Evolutionary conservation across 2,888 invertebrate species (phyloP).

Genomic region (Nomada fucata): DNA sequence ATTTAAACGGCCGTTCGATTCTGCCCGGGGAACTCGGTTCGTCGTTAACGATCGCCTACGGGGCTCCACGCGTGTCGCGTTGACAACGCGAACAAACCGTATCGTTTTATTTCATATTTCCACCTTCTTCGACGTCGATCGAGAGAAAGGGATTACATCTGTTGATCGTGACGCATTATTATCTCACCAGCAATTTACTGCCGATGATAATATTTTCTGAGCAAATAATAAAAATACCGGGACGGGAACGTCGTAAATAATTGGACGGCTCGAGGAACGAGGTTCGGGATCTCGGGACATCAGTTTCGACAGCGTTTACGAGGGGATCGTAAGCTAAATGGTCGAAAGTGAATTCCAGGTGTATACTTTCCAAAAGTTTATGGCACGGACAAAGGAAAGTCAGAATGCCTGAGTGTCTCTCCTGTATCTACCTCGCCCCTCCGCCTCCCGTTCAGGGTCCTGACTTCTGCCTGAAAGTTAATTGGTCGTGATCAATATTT

Average conservation of each 20-base stretch:
- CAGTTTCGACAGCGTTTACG: conserved; percentile 67
- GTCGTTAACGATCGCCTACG: neutral
- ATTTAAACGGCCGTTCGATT: neutral
- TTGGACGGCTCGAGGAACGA: conserved; percentile 41
- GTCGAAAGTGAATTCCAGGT: conserved; percentile 67
- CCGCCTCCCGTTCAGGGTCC: neutral
- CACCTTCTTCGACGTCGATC: neutral
- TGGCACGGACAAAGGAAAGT: conserved; percentile 64
- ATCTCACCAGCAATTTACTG: conserved; percentile 59
- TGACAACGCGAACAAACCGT: neutral
- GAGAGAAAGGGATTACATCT: conserved; percentile 21
- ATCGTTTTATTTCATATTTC: neutral
- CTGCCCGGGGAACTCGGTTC: neutral
- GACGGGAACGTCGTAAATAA: conserved; percentile 58
- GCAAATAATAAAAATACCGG: conserved; percentile 57
- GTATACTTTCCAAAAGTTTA: conserved; percentile 68
- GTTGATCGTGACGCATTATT: conserved; percentile 48
- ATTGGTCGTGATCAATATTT: conserved; percentile 65
- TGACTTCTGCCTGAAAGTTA: conserved; percentile 62
- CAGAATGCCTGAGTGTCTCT: conserved; percentile 55
- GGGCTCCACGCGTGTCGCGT: neutral
- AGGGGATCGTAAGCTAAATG: conserved; percentile 65
- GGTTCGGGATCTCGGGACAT: conserved; percentile 48
- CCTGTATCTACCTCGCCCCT: neutral
- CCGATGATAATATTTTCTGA: conserved; percentile 54